Evolutionary conservation across 2,888 invertebrate genomes (phyloP).

Genomic region (Hyalella azteca): DNA sequence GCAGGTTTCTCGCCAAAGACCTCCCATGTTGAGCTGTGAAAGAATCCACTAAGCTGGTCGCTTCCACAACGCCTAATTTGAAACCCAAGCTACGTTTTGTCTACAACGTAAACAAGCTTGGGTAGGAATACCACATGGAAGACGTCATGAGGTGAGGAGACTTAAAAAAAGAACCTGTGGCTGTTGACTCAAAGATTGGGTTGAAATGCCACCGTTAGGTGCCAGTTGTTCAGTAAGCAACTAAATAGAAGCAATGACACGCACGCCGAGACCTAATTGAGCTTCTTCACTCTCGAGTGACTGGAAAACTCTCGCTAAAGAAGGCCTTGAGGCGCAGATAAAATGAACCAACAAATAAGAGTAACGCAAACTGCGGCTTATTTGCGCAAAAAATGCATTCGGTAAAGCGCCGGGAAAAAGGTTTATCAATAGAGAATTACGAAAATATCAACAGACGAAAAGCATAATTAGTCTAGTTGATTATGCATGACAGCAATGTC

Average conservation of each 20-base stretch:
- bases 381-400: too few relatives aligned
- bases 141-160: neutral
- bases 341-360: too few relatives aligned
- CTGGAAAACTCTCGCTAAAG: conserved; percentile 10
- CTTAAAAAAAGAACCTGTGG: neutral
- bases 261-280: conserved; percentile 23
- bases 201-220: neutral
- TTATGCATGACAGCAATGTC: neutral
- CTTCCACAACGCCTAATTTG: conserved; percentile 20
- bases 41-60: conserved; percentile 5
- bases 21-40: conserved; percentile 37
- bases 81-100: conserved; percentile 21
- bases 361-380: too few relatives aligned
- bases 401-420: too few relatives aligned
- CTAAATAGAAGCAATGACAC: conserved; percentile 29
- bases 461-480: neutral
- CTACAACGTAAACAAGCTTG: conserved; percentile 9
- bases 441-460: too few relatives aligned
- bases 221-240: neutral
- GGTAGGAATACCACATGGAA: neutral
- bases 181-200: neutral
- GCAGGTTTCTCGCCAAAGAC: neutral
- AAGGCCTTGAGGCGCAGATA: neutral
- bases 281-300: conserved; percentile 17
- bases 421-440: too few relatives aligned